Percentiles rank a stretch among this genome's conserved stretches.
phyloP scores from a whole-genome alignment of 2,797 vertebrate species.

The Falco columbarius region DNA sequence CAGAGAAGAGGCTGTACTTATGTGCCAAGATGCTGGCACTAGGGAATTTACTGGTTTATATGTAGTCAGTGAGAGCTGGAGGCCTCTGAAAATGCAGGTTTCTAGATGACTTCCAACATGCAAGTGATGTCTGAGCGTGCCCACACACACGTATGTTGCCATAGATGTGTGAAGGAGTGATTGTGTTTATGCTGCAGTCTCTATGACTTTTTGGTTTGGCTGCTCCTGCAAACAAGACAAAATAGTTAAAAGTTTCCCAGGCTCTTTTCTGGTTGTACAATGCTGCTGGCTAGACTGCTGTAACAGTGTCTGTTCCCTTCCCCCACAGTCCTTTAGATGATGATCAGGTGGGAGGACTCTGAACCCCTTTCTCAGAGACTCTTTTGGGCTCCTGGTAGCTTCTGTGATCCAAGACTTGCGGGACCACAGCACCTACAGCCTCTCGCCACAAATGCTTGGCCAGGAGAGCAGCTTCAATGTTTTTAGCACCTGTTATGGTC shows the following conservation, averaged over 20 bases:
- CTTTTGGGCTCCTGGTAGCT: not conserved
- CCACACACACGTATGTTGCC: rapidly evolving
- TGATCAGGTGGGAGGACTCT: not conserved
- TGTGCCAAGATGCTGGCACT: not conserved
- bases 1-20: not conserved
- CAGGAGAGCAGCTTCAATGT: not conserved
- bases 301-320: not conserved
- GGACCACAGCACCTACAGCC: not conserved
- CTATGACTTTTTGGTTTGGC: rapidly evolving
- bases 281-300: not conserved
- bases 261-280: not conserved
- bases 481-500: not conserved
- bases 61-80: not conserved
- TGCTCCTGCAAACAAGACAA: not conserved
- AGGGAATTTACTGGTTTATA: not conserved
- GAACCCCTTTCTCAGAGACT: not conserved
- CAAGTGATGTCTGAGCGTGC: not conserved
- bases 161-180: not conserved
- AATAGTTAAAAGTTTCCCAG: not conserved
- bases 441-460: not conserved
- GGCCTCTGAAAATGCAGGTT: not conserved
- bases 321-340: not conserved
- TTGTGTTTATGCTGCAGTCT: not conserved
- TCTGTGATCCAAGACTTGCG: not conserved
- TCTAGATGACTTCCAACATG: not conserved